phyloP scores from a whole-genome alignment of 2,888 invertebrate species.

The Dasypogon diadema region DNA sequence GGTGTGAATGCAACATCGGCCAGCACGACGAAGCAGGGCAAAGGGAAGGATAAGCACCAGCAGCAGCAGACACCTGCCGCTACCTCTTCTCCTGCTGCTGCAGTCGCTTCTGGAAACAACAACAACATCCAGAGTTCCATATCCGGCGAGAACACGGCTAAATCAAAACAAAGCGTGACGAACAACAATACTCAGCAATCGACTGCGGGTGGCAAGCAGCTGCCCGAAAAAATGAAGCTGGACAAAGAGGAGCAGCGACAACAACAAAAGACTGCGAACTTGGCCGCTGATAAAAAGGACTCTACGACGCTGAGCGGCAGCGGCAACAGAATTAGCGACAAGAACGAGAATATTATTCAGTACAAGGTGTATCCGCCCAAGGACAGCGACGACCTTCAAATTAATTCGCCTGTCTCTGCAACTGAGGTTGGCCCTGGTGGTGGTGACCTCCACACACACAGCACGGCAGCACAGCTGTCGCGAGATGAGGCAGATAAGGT shows the following conservation, averaged over 20 bases:
- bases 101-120: background rate
- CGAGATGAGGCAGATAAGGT: slow-evolving; percentile 36
- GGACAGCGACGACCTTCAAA: background rate
- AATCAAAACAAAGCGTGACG: slow-evolving; percentile 3
- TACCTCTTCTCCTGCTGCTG: background rate
- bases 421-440: background rate
- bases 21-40: slow-evolving; percentile 5
- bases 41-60: slow-evolving; percentile 47
- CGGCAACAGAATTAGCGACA: slow-evolving; percentile 28
- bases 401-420: background rate
- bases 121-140: slow-evolving; percentile 41
- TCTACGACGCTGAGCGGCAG: slow-evolving; percentile 33
- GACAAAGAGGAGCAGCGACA: slow-evolving; percentile 34
- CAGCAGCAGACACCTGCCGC: slow-evolving; percentile 29
- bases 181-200: slow-evolving; percentile 66
- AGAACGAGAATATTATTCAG: slow-evolving; percentile 41
- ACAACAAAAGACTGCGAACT: too few relatives aligned
- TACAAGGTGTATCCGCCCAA: background rate
- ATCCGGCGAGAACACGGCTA: slow-evolving; percentile 44
- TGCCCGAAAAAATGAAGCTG: slow-evolving; percentile 38
- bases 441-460: background rate
- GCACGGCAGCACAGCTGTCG: background rate
- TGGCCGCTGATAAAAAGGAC: slow-evolving; percentile 26
- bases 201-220: too few relatives aligned
- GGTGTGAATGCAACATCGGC: background rate